These are phyloP conservation scores for Archocentrus centrarchus DNA, from an alignment of 2,113 vertebrate species.

Conservation along the genomic window DNA sequence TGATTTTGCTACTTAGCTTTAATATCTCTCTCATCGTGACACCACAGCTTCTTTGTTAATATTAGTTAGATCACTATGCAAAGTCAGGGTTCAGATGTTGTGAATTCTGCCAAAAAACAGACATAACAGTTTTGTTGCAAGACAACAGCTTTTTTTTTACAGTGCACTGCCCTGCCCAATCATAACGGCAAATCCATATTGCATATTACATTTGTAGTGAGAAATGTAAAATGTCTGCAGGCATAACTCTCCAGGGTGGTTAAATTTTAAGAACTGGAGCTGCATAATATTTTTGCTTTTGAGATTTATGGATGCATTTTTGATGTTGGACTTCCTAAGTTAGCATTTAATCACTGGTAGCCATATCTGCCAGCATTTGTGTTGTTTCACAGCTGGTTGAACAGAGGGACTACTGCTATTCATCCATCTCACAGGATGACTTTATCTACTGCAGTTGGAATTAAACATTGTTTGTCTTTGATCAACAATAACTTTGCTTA, in stretches of 20 bases:
- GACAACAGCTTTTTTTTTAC: neutral
- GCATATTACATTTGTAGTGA: neutral
- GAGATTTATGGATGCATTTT: neutral
- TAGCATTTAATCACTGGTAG: neutral
- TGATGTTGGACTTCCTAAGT: neutral
- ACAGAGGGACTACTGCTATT: neutral
- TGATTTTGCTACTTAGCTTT: neutral
- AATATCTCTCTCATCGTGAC: neutral
- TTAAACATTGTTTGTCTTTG: no score
- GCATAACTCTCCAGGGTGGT: neutral
- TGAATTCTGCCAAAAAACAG: neutral
- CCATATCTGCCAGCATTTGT: neutral
- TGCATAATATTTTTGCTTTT: neutral
- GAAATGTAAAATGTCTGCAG: no score
- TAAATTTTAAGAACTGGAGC: neutral
- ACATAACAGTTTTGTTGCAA: neutral
- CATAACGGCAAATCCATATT: neutral
- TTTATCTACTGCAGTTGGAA: neutral
- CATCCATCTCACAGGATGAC: neutral
- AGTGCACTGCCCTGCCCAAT: neutral
- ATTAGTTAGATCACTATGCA: neutral
- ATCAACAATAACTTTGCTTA: neutral
- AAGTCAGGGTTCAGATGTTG: neutral
- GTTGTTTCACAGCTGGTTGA: slow-evolving; percentile 1
- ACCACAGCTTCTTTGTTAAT: neutral